phyloP scores from a whole-genome alignment of 2,113 vertebrate species.

The Salvator merianae region DNA sequence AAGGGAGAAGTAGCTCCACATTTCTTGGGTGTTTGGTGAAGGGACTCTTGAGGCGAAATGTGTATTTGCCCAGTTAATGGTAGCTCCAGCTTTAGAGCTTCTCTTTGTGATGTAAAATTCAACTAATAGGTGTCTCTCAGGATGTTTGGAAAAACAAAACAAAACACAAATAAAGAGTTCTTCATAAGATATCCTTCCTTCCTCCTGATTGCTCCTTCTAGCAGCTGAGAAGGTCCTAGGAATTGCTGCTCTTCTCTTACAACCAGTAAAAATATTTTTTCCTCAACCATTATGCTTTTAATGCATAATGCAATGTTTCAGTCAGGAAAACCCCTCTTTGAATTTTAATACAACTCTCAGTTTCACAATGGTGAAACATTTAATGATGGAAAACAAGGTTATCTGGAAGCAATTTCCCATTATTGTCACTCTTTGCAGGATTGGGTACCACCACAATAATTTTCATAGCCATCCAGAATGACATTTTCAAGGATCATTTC shows the following conservation, averaged over 20 bases:
- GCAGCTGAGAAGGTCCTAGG: neutral
- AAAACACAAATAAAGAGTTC: no score
- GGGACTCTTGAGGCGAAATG: no score
- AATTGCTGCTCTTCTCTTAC: neutral
- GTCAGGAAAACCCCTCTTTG: neutral
- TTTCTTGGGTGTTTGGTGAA: neutral
- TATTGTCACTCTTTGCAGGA: constrained; percentile 40
- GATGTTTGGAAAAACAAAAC: neutral
- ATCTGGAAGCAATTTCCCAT: constrained; percentile 37
- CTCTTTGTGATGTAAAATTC: neutral
- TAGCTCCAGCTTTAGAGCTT: no score
- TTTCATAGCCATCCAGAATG: constrained; percentile 54
- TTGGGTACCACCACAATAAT: constrained; percentile 37
- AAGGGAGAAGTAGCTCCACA: neutral
- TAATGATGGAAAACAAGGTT: constrained; percentile 20
- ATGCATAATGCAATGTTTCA: neutral
- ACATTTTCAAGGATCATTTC: constrained; percentile 68
- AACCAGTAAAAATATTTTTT: neutral
- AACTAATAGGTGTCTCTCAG: neutral
- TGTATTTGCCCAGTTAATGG: neutral
- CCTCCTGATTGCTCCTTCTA: neutral
- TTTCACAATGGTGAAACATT: constrained; percentile 13
- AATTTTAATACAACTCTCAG: neutral
- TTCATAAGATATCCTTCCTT: neutral
- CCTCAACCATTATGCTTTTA: neutral